Percentiles rank a stretch among this genome's conserved stretches.
phyloP scores from a whole-genome alignment of 2,888 invertebrate genomes.

The Syrista parreyssii region DNA sequence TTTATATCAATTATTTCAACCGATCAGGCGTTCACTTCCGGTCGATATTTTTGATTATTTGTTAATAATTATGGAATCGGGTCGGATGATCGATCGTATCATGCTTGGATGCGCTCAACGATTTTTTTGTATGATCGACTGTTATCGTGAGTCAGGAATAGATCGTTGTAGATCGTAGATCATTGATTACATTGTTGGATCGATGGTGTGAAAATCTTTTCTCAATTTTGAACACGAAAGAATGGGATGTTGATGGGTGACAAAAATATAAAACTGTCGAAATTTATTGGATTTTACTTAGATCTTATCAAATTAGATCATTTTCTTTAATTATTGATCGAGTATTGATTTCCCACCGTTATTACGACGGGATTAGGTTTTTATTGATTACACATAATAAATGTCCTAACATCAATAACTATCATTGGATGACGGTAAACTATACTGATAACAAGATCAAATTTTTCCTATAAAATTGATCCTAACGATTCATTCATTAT shows the following conservation, averaged over 20 bases:
- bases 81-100: neutral
- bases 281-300: neutral
- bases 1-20: neutral
- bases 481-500: neutral
- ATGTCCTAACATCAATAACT: neutral
- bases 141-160: neutral
- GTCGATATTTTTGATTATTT: neutral
- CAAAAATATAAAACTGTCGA: neutral
- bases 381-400: neutral
- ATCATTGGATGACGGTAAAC: neutral
- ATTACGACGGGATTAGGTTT: neutral
- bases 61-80: neutral
- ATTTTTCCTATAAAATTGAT: neutral
- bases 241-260: no score
- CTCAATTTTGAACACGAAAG: neutral
- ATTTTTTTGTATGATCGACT: neutral
- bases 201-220: neutral
- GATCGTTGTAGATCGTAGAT: neutral
- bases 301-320: neutral
- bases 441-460: neutral
- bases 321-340: neutral
- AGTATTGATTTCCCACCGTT: neutral
- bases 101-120: neutral
- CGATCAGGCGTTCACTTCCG: neutral
- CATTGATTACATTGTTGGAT: neutral